These are phyloP conservation scores for Trichomalopsis sarcophagae DNA, from an alignment of 1,140 invertebrate genomes.

Conservation along the genomic window DNA sequence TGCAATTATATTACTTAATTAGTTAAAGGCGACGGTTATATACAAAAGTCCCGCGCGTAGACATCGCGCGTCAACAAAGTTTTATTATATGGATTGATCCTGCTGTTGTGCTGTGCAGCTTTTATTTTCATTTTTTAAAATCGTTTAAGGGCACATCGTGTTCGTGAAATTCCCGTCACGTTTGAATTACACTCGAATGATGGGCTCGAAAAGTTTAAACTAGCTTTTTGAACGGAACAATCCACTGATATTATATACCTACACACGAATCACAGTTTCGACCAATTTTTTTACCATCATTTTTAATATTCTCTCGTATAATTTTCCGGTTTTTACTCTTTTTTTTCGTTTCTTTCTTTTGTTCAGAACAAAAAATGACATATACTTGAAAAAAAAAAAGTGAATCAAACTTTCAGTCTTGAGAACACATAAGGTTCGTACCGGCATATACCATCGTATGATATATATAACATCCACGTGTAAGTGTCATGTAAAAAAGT, in stretches of 20 bases:
- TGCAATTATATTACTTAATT: neutral
- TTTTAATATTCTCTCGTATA: neutral
- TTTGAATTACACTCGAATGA: neutral
- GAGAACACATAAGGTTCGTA: conserved; percentile 38
- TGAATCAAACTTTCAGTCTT: conserved; percentile 37
- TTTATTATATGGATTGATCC: conserved; percentile 1
- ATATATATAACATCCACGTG: conserved; percentile 13
- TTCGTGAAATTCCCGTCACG: conserved; percentile 1
- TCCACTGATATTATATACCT: neutral
- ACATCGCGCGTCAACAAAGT: conserved; percentile 3
- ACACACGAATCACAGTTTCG: neutral
- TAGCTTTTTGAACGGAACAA: neutral
- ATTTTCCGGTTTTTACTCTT: neutral
- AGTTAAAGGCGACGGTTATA: conserved; percentile 33
- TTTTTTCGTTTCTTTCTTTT: neutral
- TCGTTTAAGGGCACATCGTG: conserved; percentile 34
- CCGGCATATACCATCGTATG: neutral
- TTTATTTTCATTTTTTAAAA: conserved; percentile 6
- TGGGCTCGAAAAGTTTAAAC: neutral
- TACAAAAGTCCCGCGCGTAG: conserved; percentile 26
- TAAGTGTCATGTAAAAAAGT: conserved; percentile 39
- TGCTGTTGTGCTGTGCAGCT: neutral
- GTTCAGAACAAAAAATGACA: neutral
- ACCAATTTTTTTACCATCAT: neutral
- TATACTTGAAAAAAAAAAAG: neutral